A percentile compares a stretch with the other conserved stretches of the same genome.
These are phyloP conservation scores for Cremastinae sp. DNA, from an alignment of 2,888 invertebrate genomes.

Conservation along the genomic window DNA sequence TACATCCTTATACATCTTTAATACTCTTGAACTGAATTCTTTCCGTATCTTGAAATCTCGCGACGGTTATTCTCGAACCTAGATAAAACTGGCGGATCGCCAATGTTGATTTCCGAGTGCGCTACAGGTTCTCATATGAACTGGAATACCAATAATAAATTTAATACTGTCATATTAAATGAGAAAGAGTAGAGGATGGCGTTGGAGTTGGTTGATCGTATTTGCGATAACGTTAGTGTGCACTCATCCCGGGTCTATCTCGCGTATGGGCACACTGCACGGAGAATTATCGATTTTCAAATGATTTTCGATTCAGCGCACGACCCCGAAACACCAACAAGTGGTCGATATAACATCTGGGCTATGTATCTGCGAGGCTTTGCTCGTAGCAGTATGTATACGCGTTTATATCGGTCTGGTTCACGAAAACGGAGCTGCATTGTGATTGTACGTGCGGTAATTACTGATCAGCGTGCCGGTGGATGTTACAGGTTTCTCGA, in stretches of 20 bases:
- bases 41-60: too few relatives aligned
- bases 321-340: conserved; percentile 74
- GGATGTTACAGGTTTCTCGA: conserved; percentile 44
- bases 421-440: conserved; percentile 63
- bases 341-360: conserved; percentile 77
- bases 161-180: conserved; percentile 13
- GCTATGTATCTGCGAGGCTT: conserved; percentile 64
- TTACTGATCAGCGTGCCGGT: conserved; percentile 75
- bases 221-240: conserved; percentile 22
- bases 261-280: conserved; percentile 3
- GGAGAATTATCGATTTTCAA: conserved; percentile 65
- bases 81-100: conserved; percentile 38
- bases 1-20: not conserved
- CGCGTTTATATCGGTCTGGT: conserved; percentile 52
- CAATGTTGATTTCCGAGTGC: conserved; percentile 37
- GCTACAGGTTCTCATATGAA: not conserved
- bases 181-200: conserved; percentile 23
- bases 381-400: conserved; percentile 25
- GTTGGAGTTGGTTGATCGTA: conserved; percentile 17
- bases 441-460: conserved; percentile 76
- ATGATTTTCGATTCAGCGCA: conserved; percentile 74
- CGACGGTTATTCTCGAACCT: not conserved
- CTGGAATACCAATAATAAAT: conserved; percentile 11
- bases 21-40: not conserved
- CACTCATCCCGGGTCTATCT: conserved; percentile 21